These are phyloP conservation scores for Calosoma granatense DNA, from an alignment of 1,140 invertebrate species.

Conservation along the genomic window DNA sequence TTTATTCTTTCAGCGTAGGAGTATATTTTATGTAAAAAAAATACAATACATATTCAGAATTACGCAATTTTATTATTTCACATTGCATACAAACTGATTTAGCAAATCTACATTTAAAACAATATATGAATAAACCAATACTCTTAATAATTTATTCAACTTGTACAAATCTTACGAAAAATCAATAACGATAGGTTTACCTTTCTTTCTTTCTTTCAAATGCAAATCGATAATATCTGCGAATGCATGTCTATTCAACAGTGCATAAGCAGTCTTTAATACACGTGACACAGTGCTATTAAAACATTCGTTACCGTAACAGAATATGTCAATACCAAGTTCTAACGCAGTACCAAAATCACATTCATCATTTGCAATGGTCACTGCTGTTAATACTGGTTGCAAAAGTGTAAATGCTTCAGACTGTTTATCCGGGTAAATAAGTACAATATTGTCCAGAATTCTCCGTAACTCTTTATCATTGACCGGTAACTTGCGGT, in stretches of 20 bases:
- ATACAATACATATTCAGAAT: too few species aligned
- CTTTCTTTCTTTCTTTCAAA: slow-evolving; percentile 46
- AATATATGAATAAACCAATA: background rate
- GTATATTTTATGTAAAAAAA: too few species aligned
- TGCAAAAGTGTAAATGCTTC: slow-evolving; percentile 53
- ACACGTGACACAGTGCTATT: slow-evolving; percentile 53
- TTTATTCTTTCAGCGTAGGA: too few species aligned
- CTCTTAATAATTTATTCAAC: background rate
- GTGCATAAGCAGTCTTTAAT: slow-evolving; percentile 64
- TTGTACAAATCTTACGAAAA: too few species aligned
- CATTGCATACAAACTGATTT: background rate
- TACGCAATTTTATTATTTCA: too few species aligned
- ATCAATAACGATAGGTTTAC: slow-evolving; percentile 31
- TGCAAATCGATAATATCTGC: slow-evolving; percentile 62
- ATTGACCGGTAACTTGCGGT: slow-evolving; percentile 24
- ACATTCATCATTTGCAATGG: slow-evolving; percentile 86
- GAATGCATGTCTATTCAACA: slow-evolving; percentile 63
- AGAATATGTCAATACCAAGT: slow-evolving; percentile 76
- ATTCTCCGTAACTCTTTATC: slow-evolving; percentile 54
- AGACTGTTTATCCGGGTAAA: slow-evolving; percentile 47
- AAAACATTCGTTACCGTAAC: slow-evolving; percentile 56
- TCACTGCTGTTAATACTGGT: slow-evolving; percentile 66
- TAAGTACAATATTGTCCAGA: slow-evolving; percentile 53
- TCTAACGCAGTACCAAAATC: slow-evolving; percentile 89
- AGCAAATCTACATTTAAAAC: background rate